Base-by-base conservation (phyloP, 2,113 vertebrate species). In the Oryzias melastigma region DNA sequence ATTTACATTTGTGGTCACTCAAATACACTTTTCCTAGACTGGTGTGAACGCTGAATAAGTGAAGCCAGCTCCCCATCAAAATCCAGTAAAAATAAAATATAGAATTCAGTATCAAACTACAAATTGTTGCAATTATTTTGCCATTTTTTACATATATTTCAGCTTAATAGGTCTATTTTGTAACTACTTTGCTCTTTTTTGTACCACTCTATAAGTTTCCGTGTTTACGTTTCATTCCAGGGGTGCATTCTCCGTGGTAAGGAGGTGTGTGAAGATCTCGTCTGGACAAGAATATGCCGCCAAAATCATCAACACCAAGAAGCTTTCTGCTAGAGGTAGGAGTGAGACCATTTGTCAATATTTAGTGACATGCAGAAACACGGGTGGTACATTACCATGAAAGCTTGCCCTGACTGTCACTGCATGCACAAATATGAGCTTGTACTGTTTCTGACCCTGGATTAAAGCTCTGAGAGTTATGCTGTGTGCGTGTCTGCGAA, bases 251-350 rank as follows among this genome's bases (percentile, higher is more conserved):
- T 98, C 96, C 45, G 93, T 98, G 79, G 96, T 98, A 72, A 94
- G 95, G 76, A 93, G 96, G 80, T 98, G 96, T 19, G 93, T 98
- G 91, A 98, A 98, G 91, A 98, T 98, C 83, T 95, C 96, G 65
- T 93, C 94, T 50, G 95, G 95, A 88, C 97, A 98, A 81, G 96
- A 98, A 81, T 98, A 93, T 41, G 97, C 97, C 78, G 96, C 97
- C 90, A 98, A 98, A 94, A 98, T 98, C 84, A 98, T 98, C 93
- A 98, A 98, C 91, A 98, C 97, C 88, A 98, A 98, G 93, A 98
- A 98, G 92, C 94, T 98, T 42, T 98, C 97, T 24, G 95, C 96
- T 82, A 93, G 96, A 93, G 96, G 97, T 98, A 92, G 72, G 93
- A 27, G 25, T 27, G 25, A 27, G 25, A 35, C 7, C 35, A 10